These are phyloP conservation scores for Pristionchus mayeri DNA, from an alignment of 2,888 invertebrate species.

Conservation along the genomic window DNA sequence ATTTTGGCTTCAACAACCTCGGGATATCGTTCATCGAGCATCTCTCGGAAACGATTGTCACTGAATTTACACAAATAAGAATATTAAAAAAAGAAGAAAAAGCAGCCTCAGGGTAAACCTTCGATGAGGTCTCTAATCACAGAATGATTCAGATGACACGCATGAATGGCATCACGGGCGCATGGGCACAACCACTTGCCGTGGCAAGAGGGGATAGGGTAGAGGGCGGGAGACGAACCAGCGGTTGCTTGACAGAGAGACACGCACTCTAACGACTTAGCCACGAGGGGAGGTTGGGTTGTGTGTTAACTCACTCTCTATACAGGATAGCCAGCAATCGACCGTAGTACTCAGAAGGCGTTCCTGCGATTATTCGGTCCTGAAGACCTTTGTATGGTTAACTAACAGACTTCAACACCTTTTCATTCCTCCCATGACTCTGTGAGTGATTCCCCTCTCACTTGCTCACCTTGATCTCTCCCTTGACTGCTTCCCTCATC, in stretches of 20 bases:
- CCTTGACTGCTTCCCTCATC: conserved; percentile 20
- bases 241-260: background rate
- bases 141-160: conserved; percentile 55
- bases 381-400: no score
- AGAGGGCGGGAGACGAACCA: conserved; percentile 32
- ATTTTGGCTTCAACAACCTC: background rate
- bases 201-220: background rate
- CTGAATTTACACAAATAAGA: conserved; percentile 19
- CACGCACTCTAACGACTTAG: background rate
- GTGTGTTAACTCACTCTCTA: conserved; percentile 50
- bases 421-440: background rate
- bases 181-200: no score
- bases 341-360: conserved; percentile 54
- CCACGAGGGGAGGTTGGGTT: conserved; percentile 6
- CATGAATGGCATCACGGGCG: conserved; percentile 54
- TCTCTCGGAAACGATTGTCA: conserved; percentile 3
- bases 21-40: conserved; percentile 21
- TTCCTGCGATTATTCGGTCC: conserved; percentile 51
- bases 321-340: conserved; percentile 55
- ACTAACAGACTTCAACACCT: background rate
- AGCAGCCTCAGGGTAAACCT: conserved; percentile 48
- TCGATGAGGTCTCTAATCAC: conserved; percentile 53
- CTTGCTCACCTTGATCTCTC: conserved; percentile 2
- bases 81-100: conserved; percentile 1
- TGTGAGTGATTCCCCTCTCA: background rate